Base-by-base conservation (phyloP, 2,113 vertebrate species). In the Sinosuthora webbiana region DNA sequence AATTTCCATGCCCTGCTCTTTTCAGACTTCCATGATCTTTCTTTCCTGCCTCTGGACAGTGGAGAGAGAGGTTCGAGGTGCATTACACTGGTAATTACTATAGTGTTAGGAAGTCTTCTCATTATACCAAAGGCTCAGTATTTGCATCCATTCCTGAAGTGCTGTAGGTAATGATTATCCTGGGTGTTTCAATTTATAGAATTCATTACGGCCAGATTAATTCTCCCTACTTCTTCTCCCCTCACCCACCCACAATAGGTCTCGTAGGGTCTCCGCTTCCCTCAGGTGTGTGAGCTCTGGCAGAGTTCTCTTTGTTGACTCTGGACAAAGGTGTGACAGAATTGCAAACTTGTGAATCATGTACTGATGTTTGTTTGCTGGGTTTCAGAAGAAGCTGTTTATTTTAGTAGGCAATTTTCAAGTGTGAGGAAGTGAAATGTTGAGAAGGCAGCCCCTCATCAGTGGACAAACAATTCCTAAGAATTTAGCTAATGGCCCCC, bases 401-500 rank as follows among this genome's bases (percentile, higher is more conserved):
- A 98, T 97, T 98, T 98, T 98, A 97, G 97, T 93, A 96, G 97
- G 97, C 95, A 95, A 96, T 98, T 98, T 98, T 97, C 96, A 77
- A 85, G 93, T 97, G 96, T 94, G 97, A 97, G n/a, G 89, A 97
- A 97, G 96, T 97, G 95, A 98, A 98, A 97, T 95, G 96, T 97
- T 97, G 97, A 97, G 97, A 97, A 97, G 96, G 96, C 98, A 97
- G 93, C 87, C 96, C 96, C 97, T 98, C 98, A 98, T 98, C 98
- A 97, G 93, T 97, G 95, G 96, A 97, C 97, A 98, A 98, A 98
- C 98, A 98, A 98, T 98, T 97, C 97, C 95, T 95, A 97, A 97
- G 97, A 98, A 98, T 98, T 98, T 98, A 98, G 98, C 98, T 98
- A 98, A 98, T 98, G 98, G 97, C 98, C 98, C 97, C 98, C 98